Evolutionary conservation across 2,113 vertebrate genomes (phyloP).

Genomic region (Indri indri): DNA sequence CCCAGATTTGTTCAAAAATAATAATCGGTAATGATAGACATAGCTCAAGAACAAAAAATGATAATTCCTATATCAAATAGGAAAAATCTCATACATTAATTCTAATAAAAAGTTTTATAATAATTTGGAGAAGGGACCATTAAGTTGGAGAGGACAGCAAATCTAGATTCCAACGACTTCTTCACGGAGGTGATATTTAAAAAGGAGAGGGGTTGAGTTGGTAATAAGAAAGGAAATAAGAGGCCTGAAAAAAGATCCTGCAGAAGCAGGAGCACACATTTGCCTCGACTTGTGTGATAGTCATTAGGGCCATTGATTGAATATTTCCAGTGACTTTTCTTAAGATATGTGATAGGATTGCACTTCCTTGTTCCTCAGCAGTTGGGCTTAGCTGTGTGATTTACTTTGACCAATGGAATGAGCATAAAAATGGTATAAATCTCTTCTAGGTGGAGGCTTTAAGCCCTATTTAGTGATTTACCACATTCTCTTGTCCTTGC

Average conservation of each 20-base stretch:
- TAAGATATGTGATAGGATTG: background rate
- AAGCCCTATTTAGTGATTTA: background rate
- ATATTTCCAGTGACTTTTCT: background rate
- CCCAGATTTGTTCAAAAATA: background rate
- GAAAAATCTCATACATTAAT: background rate
- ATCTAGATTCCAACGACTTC: background rate
- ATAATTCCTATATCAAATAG: background rate
- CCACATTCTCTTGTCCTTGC: background rate
- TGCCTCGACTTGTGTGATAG: background rate
- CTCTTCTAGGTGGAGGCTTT: background rate
- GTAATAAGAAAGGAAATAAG: background rate
- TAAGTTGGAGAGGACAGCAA: background rate
- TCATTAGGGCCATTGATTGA: background rate
- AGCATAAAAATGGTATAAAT: background rate
- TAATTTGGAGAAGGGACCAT: background rate
- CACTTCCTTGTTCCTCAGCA: background rate
- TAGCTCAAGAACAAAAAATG: background rate
- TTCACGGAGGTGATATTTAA: background rate
- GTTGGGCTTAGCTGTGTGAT: background rate
- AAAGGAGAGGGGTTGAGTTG: background rate
- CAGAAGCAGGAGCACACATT: background rate
- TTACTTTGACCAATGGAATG: background rate
- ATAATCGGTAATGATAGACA: background rate
- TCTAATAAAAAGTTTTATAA: background rate
- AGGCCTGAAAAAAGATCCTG: background rate